A percentile compares a stretch with the other conserved stretches of the same genome.
Conservation (phyloP, 1,140 invertebrate genomes). For the Nylanderia fulva region DNA sequence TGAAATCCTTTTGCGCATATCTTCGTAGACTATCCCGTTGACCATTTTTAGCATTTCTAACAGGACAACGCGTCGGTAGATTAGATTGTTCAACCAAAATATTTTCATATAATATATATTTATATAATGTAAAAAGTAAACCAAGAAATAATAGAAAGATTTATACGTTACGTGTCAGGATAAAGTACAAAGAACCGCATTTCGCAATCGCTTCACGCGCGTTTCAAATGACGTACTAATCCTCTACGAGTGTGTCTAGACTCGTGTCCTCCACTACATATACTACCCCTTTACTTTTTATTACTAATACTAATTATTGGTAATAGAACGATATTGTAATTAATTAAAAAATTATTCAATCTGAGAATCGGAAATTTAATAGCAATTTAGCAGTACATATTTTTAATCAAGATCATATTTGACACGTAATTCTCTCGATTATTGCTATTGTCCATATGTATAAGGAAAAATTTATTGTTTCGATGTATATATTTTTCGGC, state of each 20-base stretch:
- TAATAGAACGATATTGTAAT: too few species aligned
- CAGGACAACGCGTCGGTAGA: neutral
- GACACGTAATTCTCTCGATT: slow-evolving; percentile 29
- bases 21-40: neutral
- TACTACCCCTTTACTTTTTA: too few species aligned
- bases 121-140: slow-evolving; percentile 3
- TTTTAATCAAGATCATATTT: slow-evolving; percentile 21
- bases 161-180: slow-evolving; percentile 20
- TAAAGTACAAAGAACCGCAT: slow-evolving; percentile 52
- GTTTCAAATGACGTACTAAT: neutral
- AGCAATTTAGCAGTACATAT: slow-evolving; percentile 7
- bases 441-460: neutral
- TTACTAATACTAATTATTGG: too few species aligned
- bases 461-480: neutral
- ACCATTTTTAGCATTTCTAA: slow-evolving; percentile 25
- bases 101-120: slow-evolving; percentile 23
- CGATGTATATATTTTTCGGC: neutral
- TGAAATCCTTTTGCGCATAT: slow-evolving; percentile 7
- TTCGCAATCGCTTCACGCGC: slow-evolving; percentile 18
- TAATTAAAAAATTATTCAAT: neutral
- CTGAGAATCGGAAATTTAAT: neutral
- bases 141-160: slow-evolving; percentile 29
- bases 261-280: too few species aligned
- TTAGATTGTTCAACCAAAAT: slow-evolving; percentile 24
- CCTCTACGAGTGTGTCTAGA: too few species aligned